Evolutionary conservation across 2,888 invertebrate species (phyloP).

Genomic region (Dorcus parallelipipedus): DNA sequence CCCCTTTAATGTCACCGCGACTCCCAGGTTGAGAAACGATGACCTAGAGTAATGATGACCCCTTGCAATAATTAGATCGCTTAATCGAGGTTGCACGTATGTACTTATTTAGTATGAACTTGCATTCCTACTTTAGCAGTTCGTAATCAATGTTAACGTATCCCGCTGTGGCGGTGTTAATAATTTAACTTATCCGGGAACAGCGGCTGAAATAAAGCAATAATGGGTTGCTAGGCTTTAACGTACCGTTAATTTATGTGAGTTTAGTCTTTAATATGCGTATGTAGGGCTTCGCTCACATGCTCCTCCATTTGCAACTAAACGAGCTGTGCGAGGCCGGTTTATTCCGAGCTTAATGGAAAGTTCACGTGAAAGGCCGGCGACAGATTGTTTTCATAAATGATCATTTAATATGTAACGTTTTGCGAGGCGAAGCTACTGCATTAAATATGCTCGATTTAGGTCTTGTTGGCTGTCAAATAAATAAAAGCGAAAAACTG

Average conservation of each 20-base stretch:
- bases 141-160: too few relatives aligned
- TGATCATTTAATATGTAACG: background rate
- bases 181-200: background rate
- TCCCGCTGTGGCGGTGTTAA: too few relatives aligned
- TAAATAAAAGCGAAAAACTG: too few relatives aligned
- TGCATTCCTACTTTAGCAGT: too few relatives aligned
- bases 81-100: too few relatives aligned
- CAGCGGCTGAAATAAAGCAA: background rate
- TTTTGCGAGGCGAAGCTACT: background rate
- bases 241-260: background rate
- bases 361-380: background rate
- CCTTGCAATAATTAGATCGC: too few relatives aligned
- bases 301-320: background rate
- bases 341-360: background rate
- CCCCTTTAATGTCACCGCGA: too few relatives aligned
- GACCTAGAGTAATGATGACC: too few relatives aligned
- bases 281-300: background rate
- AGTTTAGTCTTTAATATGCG: background rate
- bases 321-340: background rate
- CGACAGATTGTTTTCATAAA: slow-evolving; percentile 1
- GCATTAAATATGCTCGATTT: too few relatives aligned
- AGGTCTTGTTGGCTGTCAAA: too few relatives aligned
- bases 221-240: background rate
- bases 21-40: too few relatives aligned
- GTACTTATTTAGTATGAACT: too few relatives aligned